A percentile compares a stretch with the other conserved stretches of the same genome.
These are phyloP conservation scores for Sphaerophoria rueppellii DNA, from an alignment of 2,888 invertebrate species.

Conservation along the genomic window DNA sequence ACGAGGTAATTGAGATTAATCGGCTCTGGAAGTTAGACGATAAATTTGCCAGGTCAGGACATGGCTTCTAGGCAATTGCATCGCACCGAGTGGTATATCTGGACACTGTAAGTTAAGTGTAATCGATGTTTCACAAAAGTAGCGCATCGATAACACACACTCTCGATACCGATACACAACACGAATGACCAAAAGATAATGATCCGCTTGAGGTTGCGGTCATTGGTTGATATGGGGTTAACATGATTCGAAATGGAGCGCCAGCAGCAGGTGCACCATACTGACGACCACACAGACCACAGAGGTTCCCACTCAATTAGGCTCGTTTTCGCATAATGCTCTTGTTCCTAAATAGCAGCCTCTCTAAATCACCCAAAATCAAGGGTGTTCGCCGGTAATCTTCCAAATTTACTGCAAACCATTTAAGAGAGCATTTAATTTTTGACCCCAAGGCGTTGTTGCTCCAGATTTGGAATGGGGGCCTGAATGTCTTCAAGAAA, in stretches of 20 bases:
- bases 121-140: slow-evolving; percentile 61
- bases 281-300: slow-evolving; percentile 33
- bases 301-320: slow-evolving; percentile 39
- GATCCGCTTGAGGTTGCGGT: slow-evolving; percentile 48
- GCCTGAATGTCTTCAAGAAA: slow-evolving; percentile 33
- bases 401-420: slow-evolving; percentile 60
- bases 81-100: slow-evolving; percentile 24
- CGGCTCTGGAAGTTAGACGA: slow-evolving; percentile 68
- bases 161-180: not conserved
- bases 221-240: slow-evolving; percentile 35
- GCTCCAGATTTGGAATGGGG: not conserved
- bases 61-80: slow-evolving; percentile 47
- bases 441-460: slow-evolving; percentile 18
- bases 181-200: slow-evolving; percentile 39
- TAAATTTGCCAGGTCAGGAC: slow-evolving; percentile 68
- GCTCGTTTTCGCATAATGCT: slow-evolving; percentile 5
- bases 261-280: slow-evolving; percentile 25
- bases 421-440: slow-evolving; percentile 43
- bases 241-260: slow-evolving; percentile 22
- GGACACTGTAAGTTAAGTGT: slow-evolving; percentile 52
- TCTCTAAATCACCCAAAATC: slow-evolving; percentile 33
- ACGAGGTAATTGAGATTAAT: slow-evolving; percentile 74
- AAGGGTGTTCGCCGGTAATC: slow-evolving; percentile 54
- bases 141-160: slow-evolving; percentile 15
- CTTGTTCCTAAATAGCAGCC: not conserved